Percentiles rank a stretch among this genome's conserved stretches.
phyloP scores from a whole-genome alignment of 2,113 vertebrate species.

The Silurus meridionalis region DNA sequence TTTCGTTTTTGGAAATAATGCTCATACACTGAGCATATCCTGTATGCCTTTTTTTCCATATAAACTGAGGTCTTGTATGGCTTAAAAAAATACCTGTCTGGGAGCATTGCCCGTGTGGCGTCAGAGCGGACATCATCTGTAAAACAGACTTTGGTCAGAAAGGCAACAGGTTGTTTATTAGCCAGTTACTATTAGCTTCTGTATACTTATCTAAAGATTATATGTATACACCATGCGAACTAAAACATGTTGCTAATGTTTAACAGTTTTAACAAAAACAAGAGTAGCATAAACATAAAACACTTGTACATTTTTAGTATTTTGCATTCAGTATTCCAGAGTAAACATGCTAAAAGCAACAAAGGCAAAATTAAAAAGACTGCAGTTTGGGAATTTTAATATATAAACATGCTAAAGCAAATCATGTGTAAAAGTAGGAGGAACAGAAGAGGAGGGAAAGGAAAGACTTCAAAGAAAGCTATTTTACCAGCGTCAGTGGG shows the following conservation, averaged over 20 bases:
- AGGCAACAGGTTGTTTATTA: constrained; percentile 17
- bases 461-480: neutral
- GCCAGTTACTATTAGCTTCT: neutral
- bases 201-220: neutral
- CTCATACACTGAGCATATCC: neutral
- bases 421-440: neutral
- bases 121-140: constrained; percentile 7
- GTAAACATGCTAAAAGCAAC: neutral
- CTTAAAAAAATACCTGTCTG: neutral
- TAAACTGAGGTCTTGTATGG: neutral
- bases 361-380: neutral
- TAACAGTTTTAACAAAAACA: neutral
- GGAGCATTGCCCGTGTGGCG: constrained; percentile 5
- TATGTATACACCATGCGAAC: neutral
- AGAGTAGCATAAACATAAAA: neutral
- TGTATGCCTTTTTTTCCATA: neutral
- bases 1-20: neutral
- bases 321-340: neutral
- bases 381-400: neutral
- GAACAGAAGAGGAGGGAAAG: neutral
- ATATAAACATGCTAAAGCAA: neutral
- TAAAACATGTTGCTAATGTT: neutral
- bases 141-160: constrained; percentile 22
- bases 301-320: neutral
- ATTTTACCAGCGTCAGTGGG: neutral